These are phyloP conservation scores for Cenopis cana DNA, from an alignment of 2,888 invertebrate genomes.

Conservation along the genomic window DNA sequence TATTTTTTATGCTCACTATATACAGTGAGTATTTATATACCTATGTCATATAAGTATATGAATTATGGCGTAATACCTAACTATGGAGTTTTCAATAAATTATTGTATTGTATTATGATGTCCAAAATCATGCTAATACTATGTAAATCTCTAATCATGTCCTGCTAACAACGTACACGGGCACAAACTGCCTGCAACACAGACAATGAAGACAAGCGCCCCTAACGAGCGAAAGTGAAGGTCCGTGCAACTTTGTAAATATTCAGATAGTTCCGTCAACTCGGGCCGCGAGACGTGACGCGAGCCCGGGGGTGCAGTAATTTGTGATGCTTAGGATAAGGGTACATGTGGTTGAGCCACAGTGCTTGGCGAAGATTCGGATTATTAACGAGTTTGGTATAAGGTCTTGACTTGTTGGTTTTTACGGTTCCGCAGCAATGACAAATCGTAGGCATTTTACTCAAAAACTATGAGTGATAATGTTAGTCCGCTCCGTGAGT, in stretches of 20 bases:
- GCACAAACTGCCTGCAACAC: slow-evolving; percentile 20
- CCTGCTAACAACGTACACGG: slow-evolving; percentile 9
- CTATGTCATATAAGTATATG: too few species aligned
- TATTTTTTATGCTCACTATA: too few species aligned
- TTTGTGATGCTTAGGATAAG: slow-evolving; percentile 55
- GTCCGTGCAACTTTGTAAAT: slow-evolving; percentile 61
- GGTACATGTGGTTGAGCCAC: slow-evolving; percentile 39
- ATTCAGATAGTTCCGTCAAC: slow-evolving; percentile 66
- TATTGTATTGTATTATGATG: too few species aligned
- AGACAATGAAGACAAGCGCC: slow-evolving; percentile 44
- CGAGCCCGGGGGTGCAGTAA: slow-evolving; percentile 50
- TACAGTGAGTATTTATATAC: too few species aligned
- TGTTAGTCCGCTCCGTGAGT: too few species aligned
- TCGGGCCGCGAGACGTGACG: slow-evolving; percentile 59
- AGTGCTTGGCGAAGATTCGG: not conserved
- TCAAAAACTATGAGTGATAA: too few species aligned
- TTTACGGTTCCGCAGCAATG: not conserved
- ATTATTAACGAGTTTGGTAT: not conserved
- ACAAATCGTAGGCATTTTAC: too few species aligned
- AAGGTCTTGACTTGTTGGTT: not conserved
- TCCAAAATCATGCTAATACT: not conserved
- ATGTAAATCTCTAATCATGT: slow-evolving; percentile 23
- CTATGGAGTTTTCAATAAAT: too few species aligned
- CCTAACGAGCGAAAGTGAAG: slow-evolving; percentile 58
- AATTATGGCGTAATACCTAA: too few species aligned